Evolutionary conservation across 2,888 invertebrate species (phyloP).

Genomic region (Crocallis elinguaria): DNA sequence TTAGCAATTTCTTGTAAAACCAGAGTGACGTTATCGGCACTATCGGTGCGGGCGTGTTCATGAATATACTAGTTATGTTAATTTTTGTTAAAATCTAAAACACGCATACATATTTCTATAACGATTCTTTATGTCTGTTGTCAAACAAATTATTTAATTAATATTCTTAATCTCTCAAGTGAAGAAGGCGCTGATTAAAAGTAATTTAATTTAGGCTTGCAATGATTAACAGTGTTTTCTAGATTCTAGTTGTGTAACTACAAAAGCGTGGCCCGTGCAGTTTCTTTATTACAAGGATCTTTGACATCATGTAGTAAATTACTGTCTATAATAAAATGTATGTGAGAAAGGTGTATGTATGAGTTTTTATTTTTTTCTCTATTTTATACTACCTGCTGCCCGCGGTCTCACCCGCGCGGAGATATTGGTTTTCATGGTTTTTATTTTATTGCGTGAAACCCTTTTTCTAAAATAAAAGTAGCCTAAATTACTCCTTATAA

Average conservation of each 20-base stretch:
- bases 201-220: conserved; percentile 45
- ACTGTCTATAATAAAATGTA: no score
- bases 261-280: not conserved
- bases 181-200: conserved; percentile 48
- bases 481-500: no score
- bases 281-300: not conserved
- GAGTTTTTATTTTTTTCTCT: no score
- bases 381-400: no score
- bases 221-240: not conserved
- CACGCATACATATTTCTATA: conserved; percentile 11
- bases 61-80: conserved; percentile 40
- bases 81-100: conserved; percentile 30
- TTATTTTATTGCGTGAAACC: no score
- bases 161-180: not conserved
- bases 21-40: conserved; percentile 33
- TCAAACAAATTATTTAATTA: conserved; percentile 64
- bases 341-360: no score
- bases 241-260: not conserved
- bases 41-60: conserved; percentile 34
- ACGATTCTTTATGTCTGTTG: conserved; percentile 38
- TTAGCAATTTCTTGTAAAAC: conserved; percentile 36
- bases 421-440: no score
- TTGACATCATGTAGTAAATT: not conserved
- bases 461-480: no score
- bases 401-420: no score